phyloP scores from a whole-genome alignment of 2,797 vertebrate species.

The Betta splendens region DNA sequence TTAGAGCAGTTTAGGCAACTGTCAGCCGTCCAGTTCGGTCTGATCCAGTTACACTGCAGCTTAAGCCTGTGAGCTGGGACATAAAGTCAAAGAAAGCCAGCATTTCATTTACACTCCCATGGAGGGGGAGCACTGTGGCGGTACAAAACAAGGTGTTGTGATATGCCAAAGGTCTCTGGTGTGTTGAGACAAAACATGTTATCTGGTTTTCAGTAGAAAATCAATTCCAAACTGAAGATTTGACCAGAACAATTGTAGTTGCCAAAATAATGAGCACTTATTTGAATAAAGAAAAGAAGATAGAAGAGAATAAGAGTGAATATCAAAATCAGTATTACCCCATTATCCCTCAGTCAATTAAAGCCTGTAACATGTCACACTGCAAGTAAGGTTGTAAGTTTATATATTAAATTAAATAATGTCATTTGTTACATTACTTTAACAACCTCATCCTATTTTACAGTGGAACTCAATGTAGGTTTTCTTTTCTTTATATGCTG shows the following conservation, averaged over 20 bases:
- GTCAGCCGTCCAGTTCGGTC: conserved; percentile 44
- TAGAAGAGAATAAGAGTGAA: conserved; percentile 27
- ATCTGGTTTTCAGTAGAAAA: conserved; percentile 41
- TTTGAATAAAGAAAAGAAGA: conserved; percentile 18
- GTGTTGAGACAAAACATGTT: conserved; percentile 56
- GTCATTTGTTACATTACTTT: background rate
- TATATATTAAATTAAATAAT: conserved; percentile 11
- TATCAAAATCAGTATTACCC: conserved; percentile 45
- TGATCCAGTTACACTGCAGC: conserved; percentile 41
- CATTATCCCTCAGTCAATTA: conserved; percentile 11
- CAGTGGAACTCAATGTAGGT: conserved; percentile 9
- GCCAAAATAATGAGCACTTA: conserved; percentile 69
- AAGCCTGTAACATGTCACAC: background rate
- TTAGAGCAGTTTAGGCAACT: conserved; percentile 17
- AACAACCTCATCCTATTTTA: background rate
- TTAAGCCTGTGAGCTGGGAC: conserved; percentile 35
- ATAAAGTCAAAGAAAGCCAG: conserved; percentile 50
- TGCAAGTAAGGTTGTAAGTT: background rate
- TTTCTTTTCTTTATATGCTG: conserved; percentile 6
- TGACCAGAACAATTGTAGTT: conserved; percentile 58
- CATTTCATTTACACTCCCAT: conserved; percentile 55
- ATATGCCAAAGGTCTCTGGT: conserved; percentile 60
- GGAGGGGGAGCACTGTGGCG: conserved; percentile 45
- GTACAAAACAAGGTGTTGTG: conserved; percentile 52
- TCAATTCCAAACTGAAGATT: conserved; percentile 45